Evolutionary conservation across 2,797 vertebrate species (phyloP).

Genomic region (Mus spretus): DNA sequence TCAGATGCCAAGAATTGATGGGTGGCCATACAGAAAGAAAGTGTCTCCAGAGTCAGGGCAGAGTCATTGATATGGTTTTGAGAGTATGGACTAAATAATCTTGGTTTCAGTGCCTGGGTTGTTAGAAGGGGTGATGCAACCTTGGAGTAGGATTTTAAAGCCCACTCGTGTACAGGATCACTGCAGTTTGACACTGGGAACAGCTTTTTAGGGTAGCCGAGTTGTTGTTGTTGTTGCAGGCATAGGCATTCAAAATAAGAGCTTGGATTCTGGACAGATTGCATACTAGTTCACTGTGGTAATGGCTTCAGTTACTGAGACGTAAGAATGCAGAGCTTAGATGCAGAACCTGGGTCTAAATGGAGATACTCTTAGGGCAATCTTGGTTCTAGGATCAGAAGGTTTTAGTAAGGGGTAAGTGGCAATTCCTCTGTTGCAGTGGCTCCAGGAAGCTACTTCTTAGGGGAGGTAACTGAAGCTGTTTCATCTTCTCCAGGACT

Average conservation of each 20-base stretch:
- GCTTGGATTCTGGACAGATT: not conserved
- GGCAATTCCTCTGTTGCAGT: not conserved
- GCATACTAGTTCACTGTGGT: not conserved
- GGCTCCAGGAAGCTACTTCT: not conserved
- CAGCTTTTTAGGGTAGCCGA: not conserved
- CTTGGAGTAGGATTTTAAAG: not conserved
- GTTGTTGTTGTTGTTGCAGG: not conserved
- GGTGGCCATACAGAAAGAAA: accelerated
- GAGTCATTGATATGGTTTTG: too few species aligned
- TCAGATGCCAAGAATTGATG: not conserved
- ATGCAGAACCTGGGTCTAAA: not conserved
- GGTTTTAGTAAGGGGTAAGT: not conserved
- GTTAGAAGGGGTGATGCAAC: not conserved
- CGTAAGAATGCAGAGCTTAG: not conserved
- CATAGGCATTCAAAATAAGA: not conserved
- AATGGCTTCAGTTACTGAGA: not conserved
- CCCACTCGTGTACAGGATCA: too few species aligned
- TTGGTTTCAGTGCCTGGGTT: not conserved
- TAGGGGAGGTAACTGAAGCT: too few species aligned
- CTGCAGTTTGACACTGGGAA: not conserved
- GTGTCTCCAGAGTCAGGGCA: too few species aligned
- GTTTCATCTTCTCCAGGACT: not conserved
- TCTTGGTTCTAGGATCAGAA: not conserved
- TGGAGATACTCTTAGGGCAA: not conserved
- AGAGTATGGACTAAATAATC: not conserved